Percentiles rank a stretch among this genome's conserved stretches.
Evolutionary conservation across 2,113 vertebrate genomes (phyloP).

Genomic region (Semnornis frantzii): DNA sequence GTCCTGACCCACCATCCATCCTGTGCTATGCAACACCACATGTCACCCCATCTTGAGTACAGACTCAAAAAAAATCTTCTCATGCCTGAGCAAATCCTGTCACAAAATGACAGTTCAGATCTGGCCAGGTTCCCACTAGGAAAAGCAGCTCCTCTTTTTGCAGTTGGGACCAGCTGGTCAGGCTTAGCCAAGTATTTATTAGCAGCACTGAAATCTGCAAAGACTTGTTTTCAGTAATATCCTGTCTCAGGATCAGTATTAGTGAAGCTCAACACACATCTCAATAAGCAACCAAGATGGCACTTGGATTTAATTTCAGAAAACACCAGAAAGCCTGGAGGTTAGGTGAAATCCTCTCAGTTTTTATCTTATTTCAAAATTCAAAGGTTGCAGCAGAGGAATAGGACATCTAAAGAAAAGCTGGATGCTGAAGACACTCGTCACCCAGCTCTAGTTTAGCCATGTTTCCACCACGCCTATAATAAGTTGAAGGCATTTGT

Average conservation of each 20-base stretch:
- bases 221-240: not conserved
- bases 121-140: not conserved
- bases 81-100: not conserved
- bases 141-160: not conserved
- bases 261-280: not conserved
- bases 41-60: rapidly evolving
- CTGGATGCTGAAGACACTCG: not conserved
- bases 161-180: not conserved
- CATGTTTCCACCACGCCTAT: rapidly evolving
- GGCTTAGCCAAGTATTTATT: not conserved
- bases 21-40: rapidly evolving
- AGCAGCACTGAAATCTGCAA: not conserved
- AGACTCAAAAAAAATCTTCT: not conserved
- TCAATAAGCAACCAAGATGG: not conserved
- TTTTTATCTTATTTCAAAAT: not conserved
- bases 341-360: not conserved
- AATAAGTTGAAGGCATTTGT: rapidly evolving
- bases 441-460: not conserved
- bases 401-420: not conserved
- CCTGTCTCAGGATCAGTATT: not conserved
- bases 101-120: not conserved
- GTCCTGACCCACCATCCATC: not conserved
- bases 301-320: not conserved
- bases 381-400: not conserved
- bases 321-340: not conserved